These are phyloP conservation scores for Sapajus apella DNA, from an alignment of 2,113 vertebrate genomes.

Conservation along the genomic window DNA sequence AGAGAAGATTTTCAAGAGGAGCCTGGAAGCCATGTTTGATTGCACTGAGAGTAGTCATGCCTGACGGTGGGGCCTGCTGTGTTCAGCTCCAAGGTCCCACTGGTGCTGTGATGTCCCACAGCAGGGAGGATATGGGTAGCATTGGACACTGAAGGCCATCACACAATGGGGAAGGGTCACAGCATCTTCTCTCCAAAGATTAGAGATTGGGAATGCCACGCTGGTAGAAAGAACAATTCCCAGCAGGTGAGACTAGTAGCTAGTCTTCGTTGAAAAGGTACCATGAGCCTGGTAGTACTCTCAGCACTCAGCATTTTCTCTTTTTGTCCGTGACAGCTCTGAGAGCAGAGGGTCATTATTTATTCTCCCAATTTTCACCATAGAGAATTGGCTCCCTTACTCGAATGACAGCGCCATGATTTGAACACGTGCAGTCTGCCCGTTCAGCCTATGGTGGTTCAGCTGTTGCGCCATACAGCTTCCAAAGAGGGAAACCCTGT, in stretches of 20 bases:
- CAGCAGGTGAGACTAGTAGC: background rate
- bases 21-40: background rate
- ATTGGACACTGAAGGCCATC: background rate
- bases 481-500: background rate
- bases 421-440: background rate
- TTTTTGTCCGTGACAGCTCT: background rate
- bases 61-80: background rate
- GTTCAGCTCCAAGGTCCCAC: background rate
- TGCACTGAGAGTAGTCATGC: rapidly evolving
- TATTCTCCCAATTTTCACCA: background rate
- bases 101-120: background rate
- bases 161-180: rapidly evolving
- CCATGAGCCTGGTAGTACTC: rapidly evolving
- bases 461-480: rapidly evolving
- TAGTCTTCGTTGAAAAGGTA: rapidly evolving
- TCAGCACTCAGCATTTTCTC: rapidly evolving
- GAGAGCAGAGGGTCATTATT: background rate
- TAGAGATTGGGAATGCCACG: background rate
- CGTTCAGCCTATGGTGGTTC: rapidly evolving
- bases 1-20: background rate
- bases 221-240: background rate
- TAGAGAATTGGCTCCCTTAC: background rate
- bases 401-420: background rate
- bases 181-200: background rate
- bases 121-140: no score